Evolutionary conservation across 1,140 invertebrate species (phyloP).

Genomic region (Cataglyphis hispanica): DNA sequence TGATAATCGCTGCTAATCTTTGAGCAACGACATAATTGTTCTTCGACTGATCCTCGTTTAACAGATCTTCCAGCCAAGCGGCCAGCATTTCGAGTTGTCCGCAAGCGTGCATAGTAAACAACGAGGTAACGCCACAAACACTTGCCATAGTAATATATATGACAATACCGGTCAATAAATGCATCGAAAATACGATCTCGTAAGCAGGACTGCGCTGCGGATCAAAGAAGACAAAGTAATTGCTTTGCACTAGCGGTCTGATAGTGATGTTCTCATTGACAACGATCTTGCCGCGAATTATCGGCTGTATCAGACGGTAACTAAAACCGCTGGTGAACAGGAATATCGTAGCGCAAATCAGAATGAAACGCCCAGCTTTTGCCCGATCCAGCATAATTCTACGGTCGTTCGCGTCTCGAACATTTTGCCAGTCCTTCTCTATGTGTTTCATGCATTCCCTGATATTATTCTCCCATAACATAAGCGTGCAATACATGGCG

Average conservation of each 20-base stretch:
- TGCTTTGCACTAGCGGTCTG: constrained; percentile 37
- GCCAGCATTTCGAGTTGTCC: constrained; percentile 62
- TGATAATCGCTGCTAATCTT: constrained; percentile 69
- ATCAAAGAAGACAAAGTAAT: constrained; percentile 62
- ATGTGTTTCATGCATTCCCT: constrained; percentile 57
- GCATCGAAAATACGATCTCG: constrained; percentile 64
- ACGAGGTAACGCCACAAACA: constrained; percentile 57
- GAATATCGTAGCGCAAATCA: constrained; percentile 44
- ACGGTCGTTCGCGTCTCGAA: constrained; percentile 22
- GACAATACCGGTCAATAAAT: constrained; percentile 39
- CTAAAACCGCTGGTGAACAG: constrained; percentile 59
- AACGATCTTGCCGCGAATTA: constrained; percentile 43
- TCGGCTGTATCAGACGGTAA: constrained; percentile 60
- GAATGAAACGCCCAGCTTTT: constrained; percentile 44
- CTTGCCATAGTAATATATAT: constrained; percentile 28
- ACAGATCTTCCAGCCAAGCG: constrained; percentile 35
- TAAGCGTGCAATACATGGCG: constrained; percentile 27
- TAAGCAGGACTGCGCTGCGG: constrained; percentile 50
- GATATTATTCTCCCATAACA: constrained; percentile 38
- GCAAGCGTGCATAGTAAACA: constrained; percentile 63
- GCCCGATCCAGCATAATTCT: constrained; percentile 55
- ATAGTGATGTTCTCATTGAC: constrained; percentile 44
- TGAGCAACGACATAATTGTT: not conserved
- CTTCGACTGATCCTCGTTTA: not conserved
- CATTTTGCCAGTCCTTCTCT: constrained; percentile 59